These are phyloP conservation scores for Xyliphius kryptos DNA, from an alignment of 2,113 vertebrate species.

Conservation along the genomic window DNA sequence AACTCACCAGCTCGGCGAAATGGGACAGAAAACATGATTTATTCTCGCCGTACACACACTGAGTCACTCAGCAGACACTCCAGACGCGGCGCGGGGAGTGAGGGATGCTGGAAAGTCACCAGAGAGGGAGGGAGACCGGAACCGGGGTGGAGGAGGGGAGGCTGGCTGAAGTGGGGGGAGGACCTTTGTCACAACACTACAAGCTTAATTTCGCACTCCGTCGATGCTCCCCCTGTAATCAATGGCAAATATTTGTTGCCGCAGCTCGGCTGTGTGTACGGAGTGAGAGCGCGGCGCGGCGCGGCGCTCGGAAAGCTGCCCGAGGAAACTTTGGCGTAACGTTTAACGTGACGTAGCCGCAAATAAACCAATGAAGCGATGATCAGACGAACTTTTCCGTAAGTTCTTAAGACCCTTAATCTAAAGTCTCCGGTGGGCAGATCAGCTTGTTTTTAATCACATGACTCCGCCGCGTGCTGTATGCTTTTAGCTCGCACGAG, in stretches of 20 bases:
- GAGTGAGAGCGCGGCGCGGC: neutral
- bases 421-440: neutral
- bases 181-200: constrained; percentile 25
- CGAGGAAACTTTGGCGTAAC: neutral
- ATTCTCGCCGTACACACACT: constrained; percentile 34
- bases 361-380: too few species aligned
- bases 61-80: constrained; percentile 18
- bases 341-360: too few species aligned
- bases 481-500: constrained; percentile 9
- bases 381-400: too few species aligned
- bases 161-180: neutral
- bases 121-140: neutral
- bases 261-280: constrained; percentile 12
- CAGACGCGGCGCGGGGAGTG: constrained; percentile 15
- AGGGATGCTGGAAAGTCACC: constrained; percentile 18
- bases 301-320: neutral
- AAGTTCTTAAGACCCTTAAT: too few species aligned
- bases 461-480: neutral
- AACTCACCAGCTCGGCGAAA: constrained; percentile 39
- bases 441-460: constrained; percentile 12
- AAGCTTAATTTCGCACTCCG: constrained; percentile 50
- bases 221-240: constrained; percentile 40
- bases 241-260: constrained; percentile 48
- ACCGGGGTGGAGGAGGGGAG: too few species aligned
- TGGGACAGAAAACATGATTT: constrained; percentile 48